Evolutionary conservation across 2,797 vertebrate genomes (phyloP).

Genomic region (Euphonia xanthogaster): DNA sequence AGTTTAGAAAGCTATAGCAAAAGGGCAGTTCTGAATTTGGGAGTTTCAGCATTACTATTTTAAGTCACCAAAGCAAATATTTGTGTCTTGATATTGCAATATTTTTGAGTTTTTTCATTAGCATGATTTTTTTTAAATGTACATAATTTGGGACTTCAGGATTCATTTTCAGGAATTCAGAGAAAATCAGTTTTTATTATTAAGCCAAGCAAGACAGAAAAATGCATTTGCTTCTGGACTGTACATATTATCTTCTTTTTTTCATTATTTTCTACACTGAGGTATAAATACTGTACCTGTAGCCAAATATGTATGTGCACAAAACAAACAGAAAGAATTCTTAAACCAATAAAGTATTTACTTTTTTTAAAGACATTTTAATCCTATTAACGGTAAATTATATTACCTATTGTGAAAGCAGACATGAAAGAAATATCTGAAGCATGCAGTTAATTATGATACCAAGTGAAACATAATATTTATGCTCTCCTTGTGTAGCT

Average conservation of each 20-base stretch:
- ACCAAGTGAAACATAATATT: conserved; percentile 75
- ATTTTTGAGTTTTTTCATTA: neutral
- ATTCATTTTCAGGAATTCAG: neutral
- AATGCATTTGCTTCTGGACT: conserved; percentile 44
- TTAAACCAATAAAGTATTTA: conserved; percentile 73
- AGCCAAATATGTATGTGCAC: conserved; percentile 69
- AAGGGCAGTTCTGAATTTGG: neutral
- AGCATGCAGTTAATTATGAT: conserved; percentile 78
- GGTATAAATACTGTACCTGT: conserved; percentile 63
- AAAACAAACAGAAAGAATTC: conserved; percentile 76
- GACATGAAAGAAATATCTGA: conserved; percentile 76
- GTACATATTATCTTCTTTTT: conserved; percentile 66
- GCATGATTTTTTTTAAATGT: neutral
- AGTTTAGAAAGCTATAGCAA: conserved; percentile 13
- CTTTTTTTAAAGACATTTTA: conserved; percentile 73
- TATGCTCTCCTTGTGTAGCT: conserved; percentile 61
- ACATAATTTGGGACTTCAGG: neutral
- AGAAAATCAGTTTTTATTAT: neutral
- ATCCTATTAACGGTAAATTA: conserved; percentile 78
- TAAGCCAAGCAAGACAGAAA: neutral
- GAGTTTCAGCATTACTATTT: neutral
- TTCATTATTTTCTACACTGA: conserved; percentile 67
- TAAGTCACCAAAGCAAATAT: neutral
- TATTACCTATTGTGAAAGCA: conserved; percentile 76
- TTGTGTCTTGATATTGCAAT: neutral